Base-by-base conservation (phyloP, 1,140 invertebrate genomes). In the Danaus plexippus region DNA sequence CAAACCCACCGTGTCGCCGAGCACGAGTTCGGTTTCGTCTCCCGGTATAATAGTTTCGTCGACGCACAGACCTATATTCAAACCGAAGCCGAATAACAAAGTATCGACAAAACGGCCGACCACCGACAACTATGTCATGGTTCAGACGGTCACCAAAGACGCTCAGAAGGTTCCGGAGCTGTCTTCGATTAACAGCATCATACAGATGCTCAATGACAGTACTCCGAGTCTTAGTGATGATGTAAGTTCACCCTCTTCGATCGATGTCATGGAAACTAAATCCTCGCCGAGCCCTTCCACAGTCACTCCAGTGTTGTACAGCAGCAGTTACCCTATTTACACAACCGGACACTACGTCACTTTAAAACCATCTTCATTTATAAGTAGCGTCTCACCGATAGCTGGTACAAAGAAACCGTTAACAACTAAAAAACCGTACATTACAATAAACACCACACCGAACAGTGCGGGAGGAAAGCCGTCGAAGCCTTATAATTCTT, bases 161-260 rank as follows among this genome's bases (percentile, higher is more conserved):
- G 69, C 68, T 11, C 69, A 81, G 49, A 87, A 59, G 73, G 74
- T 47, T 67, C 85, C 79, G n/a, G 88, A 89, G 60, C 69, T 90
- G 8, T 87, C 89, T 13, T 90, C 89, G 4, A 89, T 90, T 52
- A 79, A 90, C 51, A 89, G 88, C 13, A 92, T 93, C 9, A 91
- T 93, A 54, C 89, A 91, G 40, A 91, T 92, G 73, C 68, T 93
- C 11, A 92, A 92, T 64, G 89, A 90, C 12, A 81, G 76, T 45
- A 82, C 81, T 42, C 75, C 79, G 40, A 84, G 77, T 64, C 66
- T 82, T 61, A 79, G 73, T 54, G 78, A 81, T 49, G 73, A 75
- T 40, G 53, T 71, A 0, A 85, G 77, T 46, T 73, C 77, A 11
- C 67, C 78, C 42, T 63, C 76, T 13, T 51, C 71, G 9, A 49